Percentiles rank a stretch among this genome's conserved stretches.
phyloP scores from a whole-genome alignment of 37 sponge, comb jelly and placozoan genomes.

The Spongia lamella region DNA sequence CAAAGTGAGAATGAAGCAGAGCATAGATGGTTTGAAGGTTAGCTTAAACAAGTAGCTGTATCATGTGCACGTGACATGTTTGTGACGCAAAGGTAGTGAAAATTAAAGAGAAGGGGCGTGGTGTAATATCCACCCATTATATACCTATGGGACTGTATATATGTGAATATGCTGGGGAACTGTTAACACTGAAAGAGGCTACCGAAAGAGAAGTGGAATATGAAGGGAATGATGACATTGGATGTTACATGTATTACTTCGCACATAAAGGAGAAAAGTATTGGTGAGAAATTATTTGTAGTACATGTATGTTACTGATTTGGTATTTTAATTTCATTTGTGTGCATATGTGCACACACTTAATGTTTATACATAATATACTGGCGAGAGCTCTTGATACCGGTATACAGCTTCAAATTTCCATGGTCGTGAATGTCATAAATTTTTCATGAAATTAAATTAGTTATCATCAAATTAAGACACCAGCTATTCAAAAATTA shows the following conservation, averaged over 20 bases:
- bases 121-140: slow-evolving; percentile 67
- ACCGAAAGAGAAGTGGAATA: slow-evolving; percentile 73
- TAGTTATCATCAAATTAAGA: too few species aligned
- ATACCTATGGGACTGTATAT: slow-evolving; percentile 75
- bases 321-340: not conserved
- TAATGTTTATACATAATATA: too few species aligned
- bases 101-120: slow-evolving; percentile 83
- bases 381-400: too few species aligned
- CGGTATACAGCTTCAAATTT: too few species aligned
- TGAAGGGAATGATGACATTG: slow-evolving; percentile 50
- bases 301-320: not conserved
- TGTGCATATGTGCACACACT: too few species aligned
- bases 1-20: slow-evolving; percentile 33
- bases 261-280: slow-evolving; percentile 52
- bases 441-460: too few species aligned
- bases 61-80: too few species aligned
- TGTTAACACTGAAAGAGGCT: slow-evolving; percentile 69
- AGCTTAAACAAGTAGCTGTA: not conserved
- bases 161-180: slow-evolving; percentile 90
- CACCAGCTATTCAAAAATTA: too few species aligned
- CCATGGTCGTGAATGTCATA: too few species aligned
- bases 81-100: slow-evolving; percentile 38
- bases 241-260: slow-evolving; percentile 99
- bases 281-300: slow-evolving; percentile 46
- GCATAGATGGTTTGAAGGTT: slow-evolving; percentile 49